A percentile compares a stretch with the other conserved stretches of the same genome.
Conservation (phyloP, 1,140 invertebrate species). For the Papilio polytes region DNA sequence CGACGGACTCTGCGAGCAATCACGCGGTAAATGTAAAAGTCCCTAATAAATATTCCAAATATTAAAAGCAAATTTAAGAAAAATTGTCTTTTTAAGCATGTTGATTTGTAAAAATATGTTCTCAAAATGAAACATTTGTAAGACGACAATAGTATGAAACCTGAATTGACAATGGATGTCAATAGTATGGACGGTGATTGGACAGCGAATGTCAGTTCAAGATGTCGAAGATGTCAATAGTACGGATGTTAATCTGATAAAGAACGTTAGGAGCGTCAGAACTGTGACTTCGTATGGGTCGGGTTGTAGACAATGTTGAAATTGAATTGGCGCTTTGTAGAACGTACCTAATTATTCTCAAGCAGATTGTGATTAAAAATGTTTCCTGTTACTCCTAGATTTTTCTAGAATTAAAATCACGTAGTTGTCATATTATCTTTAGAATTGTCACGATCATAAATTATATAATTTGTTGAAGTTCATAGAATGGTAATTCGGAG, state of each 20-base stretch:
- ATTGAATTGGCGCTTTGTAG: background rate
- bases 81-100: no score
- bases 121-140: background rate
- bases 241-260: background rate
- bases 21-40: background rate
- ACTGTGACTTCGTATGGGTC: background rate
- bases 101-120: background rate
- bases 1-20: background rate
- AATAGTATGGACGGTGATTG: background rate
- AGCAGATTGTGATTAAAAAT: no score
- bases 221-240: background rate
- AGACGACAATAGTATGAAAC: background rate
- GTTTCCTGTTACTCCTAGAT: background rate
- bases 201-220: background rate
- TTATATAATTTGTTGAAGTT: background rate
- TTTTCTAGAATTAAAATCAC: background rate
- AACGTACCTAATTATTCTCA: background rate
- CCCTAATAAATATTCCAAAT: no score
- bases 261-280: background rate
- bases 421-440: background rate
- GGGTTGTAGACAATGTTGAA: background rate
- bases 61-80: no score
- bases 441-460: background rate
- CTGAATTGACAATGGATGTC: background rate
- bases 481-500: background rate